Percentiles rank a stretch among this genome's conserved stretches.
Evolutionary conservation across 2,888 invertebrate species (phyloP).

Genomic region (Agrochola macilenta): DNA sequence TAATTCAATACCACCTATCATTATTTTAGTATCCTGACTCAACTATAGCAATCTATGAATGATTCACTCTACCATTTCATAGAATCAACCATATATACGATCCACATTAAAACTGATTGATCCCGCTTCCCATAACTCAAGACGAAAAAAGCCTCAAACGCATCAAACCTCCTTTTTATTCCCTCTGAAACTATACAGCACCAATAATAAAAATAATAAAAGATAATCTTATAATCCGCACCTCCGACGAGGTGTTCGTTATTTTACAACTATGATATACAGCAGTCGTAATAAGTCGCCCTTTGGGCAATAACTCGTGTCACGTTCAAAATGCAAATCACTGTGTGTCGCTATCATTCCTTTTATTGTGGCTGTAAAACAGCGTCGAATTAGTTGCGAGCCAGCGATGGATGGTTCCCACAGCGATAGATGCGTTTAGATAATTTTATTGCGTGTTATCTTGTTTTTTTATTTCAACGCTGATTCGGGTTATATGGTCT

Average conservation of each 20-base stretch:
- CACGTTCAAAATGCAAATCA: conserved; percentile 69
- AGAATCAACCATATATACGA: conserved; percentile 47
- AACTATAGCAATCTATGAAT: conserved; percentile 33
- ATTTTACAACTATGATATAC: conserved; percentile 68
- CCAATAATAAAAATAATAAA: conserved; percentile 59
- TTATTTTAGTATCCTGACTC: conserved; percentile 43
- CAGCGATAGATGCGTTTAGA: conserved; percentile 64
- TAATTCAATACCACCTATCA: conserved; percentile 15
- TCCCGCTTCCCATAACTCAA: conserved; percentile 58
- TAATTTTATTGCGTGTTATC: conserved; percentile 66
- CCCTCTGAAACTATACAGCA: conserved; percentile 60
- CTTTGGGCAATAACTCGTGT: conserved; percentile 61
- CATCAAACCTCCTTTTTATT: conserved; percentile 56
- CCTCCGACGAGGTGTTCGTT: conserved; percentile 46
- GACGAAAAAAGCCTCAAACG: conserved; percentile 42
- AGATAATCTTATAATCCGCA: conserved; percentile 67
- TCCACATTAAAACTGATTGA: conserved; percentile 57
- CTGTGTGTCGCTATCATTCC: conserved; percentile 76
- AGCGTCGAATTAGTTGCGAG: conserved; percentile 72
- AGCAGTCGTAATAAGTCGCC: conserved; percentile 59
- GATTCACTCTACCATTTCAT: conserved; percentile 48
- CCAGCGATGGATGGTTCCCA: conserved; percentile 69
- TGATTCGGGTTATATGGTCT: conserved; percentile 38
- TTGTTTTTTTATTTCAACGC: conserved; percentile 43
- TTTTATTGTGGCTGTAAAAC: conserved; percentile 76